Conservation (phyloP, 2,113 vertebrate species). For the Notarius quadriscutis region DNA sequence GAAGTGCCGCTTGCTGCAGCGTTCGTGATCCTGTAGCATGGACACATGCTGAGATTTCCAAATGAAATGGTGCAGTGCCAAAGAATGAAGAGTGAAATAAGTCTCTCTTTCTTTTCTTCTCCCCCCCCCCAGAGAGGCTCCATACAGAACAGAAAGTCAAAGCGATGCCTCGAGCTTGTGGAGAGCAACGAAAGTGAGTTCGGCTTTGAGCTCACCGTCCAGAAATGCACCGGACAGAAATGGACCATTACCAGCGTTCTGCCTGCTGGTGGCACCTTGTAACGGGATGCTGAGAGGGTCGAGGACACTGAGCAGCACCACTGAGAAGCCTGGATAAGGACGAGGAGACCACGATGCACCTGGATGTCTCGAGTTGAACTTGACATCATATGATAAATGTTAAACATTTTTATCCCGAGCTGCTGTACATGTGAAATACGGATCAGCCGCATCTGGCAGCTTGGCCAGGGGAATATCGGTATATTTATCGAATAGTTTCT, state of each 20-base stretch:
- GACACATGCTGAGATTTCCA: background rate
- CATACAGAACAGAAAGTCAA: slow-evolving; percentile 97
- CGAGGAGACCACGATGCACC: slow-evolving; percentile 31
- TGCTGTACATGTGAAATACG: slow-evolving; percentile 48
- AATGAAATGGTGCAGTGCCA: background rate
- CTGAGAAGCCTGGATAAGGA: slow-evolving; percentile 29
- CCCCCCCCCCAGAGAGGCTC: slow-evolving; percentile 83
- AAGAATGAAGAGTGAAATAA: background rate
- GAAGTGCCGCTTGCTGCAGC: background rate
- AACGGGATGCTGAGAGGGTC: slow-evolving; percentile 59
- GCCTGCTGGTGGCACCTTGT: slow-evolving; percentile 79
- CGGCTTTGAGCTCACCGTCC: slow-evolving; percentile 88
- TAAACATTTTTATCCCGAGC: slow-evolving; percentile 68
- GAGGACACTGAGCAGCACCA: slow-evolving; percentile 48
- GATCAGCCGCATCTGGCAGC: slow-evolving; percentile 58
- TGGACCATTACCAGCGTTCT: slow-evolving; percentile 94
- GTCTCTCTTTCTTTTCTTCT: background rate
- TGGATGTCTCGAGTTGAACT: slow-evolving; percentile 60
- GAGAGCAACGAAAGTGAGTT: slow-evolving; percentile 88
- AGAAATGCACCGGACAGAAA: slow-evolving; percentile 92
- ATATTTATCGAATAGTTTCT: background rate
- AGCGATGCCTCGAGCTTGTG: slow-evolving; percentile 93
- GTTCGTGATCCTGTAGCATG: background rate
- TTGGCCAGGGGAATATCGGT: background rate
- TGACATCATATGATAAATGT: slow-evolving; percentile 70